Base-by-base conservation (phyloP, 2,113 vertebrate genomes). In the Alosa alosa region DNA sequence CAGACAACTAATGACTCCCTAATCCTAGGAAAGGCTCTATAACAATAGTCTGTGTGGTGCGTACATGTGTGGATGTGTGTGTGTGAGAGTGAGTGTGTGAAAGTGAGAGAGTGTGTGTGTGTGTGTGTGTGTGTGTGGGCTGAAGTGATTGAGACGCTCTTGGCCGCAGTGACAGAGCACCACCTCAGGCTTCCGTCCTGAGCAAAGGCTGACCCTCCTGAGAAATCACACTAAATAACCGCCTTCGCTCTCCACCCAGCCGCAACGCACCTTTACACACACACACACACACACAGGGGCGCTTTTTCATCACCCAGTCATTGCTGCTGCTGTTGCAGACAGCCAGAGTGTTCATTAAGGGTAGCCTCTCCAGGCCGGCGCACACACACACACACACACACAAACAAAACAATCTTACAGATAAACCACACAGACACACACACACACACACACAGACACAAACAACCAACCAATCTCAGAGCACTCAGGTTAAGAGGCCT, bases 101-200 rank as follows among this genome's bases (percentile, higher is more conserved):
- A 68, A 11, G 86, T 68, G 85, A 64, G 83, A 57, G 82, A 31
- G 57, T 8, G 83, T 46, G 57, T 68, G 83, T 68, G 18, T 84
- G 83, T 84, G 60, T 75, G 10, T 75, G n/a, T 49, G 83, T 75
- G 22, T 83, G n/a, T 0, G 10, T 49, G 8, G 72, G 55, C 50
- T 84, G 64, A 31, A 7, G 17, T 18, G 17, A 17, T 55, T 4
- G 15, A 55, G 13, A 17, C 15, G 13, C 52, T 55, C 15, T 13
- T 55, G 52, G 13, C 15, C 52, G 4, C 52, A 17, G 52, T 55
- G 52, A 55, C 3, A 55, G 52, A 2, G 17, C 52, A 55, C 15
- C 52, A 55, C 52, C 52, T 18, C 52, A 2, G 47, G 47, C 47
- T 49, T 13, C 11, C 9, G 47, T 13, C 8, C 9, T 11, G 47